These are phyloP conservation scores for Pangasius djambal DNA, from an alignment of 2,797 vertebrate genomes.

Conservation along the genomic window DNA sequence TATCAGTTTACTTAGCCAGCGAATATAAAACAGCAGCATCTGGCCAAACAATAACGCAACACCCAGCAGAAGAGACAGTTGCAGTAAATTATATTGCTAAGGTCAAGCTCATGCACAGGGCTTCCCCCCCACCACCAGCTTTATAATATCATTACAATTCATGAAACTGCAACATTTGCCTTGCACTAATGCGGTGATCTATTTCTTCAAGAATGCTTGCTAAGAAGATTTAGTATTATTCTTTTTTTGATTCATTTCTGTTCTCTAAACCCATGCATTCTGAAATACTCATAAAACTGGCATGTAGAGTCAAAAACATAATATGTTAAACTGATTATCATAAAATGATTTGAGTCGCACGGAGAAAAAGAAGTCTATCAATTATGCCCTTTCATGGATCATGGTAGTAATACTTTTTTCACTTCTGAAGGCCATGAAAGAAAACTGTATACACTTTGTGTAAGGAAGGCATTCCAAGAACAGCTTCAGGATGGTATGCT, in stretches of 20 bases:
- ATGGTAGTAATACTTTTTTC: background rate
- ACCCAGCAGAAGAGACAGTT: constrained; percentile 56
- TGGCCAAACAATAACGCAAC: constrained; percentile 54
- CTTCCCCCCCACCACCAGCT: constrained; percentile 37
- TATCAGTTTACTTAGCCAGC: constrained; percentile 54
- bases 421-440: background rate
- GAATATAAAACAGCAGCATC: constrained; percentile 54
- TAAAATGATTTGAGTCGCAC: background rate
- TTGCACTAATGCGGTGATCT: constrained; percentile 12
- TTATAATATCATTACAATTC: constrained; percentile 44
- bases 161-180: constrained; percentile 50
- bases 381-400: background rate
- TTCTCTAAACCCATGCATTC: background rate
- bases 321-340: background rate
- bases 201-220: constrained; percentile 25
- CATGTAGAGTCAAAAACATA: background rate
- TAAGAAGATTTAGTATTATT: constrained; percentile 13
- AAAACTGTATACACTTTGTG: background rate
- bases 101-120: constrained; percentile 49
- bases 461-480: background rate
- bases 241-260: background rate
- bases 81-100: constrained; percentile 57
- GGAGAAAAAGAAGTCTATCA: background rate
- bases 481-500: background rate
- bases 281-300: background rate